Conservation (phyloP, 2,113 vertebrate genomes). For the Scopus umbretta region DNA sequence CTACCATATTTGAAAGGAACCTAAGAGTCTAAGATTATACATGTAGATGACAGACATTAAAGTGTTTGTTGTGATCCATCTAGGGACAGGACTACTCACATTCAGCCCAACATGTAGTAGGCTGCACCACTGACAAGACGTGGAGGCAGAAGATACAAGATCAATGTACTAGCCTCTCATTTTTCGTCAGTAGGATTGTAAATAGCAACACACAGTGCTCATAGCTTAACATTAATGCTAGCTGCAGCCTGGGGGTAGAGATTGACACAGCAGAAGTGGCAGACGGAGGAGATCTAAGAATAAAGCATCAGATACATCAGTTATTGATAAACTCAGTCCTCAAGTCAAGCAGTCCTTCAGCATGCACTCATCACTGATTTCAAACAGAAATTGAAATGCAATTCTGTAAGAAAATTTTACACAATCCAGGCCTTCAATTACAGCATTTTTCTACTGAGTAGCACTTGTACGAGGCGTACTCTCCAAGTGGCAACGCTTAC, state of each 20-base stretch:
- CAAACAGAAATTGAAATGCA: background rate
- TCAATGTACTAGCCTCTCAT: background rate
- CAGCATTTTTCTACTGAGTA: background rate
- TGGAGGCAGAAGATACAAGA: background rate
- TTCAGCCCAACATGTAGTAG: background rate
- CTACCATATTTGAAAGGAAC: background rate
- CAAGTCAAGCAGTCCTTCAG: background rate
- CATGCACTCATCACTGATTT: background rate
- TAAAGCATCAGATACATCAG: background rate
- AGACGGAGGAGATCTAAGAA: background rate
- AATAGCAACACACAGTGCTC: background rate
- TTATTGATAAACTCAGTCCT: background rate
- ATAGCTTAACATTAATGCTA: no score
- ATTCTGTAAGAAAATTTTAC: background rate
- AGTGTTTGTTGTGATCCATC: background rate
- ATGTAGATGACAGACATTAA: background rate
- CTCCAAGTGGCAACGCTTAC: background rate
- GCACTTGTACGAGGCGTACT: background rate
- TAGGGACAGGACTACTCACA: background rate
- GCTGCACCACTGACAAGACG: background rate
- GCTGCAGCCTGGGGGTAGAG: no score
- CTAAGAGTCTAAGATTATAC: background rate
- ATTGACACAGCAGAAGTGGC: background rate
- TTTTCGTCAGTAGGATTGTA: background rate
- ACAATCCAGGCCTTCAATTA: background rate